These are phyloP conservation scores for Cettia cetti DNA, from an alignment of 2,113 vertebrate species.

Conservation along the genomic window DNA sequence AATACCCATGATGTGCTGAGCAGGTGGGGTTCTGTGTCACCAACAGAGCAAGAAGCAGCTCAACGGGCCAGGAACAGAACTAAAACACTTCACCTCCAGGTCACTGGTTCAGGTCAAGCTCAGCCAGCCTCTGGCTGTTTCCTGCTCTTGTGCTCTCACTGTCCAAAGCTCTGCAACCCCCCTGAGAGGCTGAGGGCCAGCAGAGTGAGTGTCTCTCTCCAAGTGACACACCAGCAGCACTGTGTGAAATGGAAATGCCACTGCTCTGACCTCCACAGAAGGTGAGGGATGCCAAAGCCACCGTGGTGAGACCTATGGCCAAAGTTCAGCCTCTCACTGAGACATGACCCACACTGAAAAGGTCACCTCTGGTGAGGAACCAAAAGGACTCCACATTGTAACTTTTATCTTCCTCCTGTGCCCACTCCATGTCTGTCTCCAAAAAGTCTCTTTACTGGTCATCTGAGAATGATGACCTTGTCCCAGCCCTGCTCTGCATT, in stretches of 20 bases:
- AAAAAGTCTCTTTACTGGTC: background rate
- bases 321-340: background rate
- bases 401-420: background rate
- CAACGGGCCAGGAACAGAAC: background rate
- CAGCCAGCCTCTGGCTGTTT: background rate
- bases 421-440: background rate
- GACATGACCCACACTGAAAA: background rate
- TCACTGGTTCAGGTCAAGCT: slow-evolving; percentile 51
- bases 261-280: background rate
- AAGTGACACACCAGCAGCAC: background rate
- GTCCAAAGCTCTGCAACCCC: background rate
- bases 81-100: slow-evolving; percentile 37
- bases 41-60: background rate
- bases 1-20: background rate
- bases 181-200: background rate
- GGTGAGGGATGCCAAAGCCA: background rate
- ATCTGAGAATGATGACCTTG: background rate
- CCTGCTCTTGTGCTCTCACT: background rate
- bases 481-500: background rate
- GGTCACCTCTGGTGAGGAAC: background rate
- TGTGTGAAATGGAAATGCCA: background rate
- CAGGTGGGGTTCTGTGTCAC: background rate
- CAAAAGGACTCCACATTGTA: background rate
- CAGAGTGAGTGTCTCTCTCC: background rate
- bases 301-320: background rate